Evolutionary conservation across 2,113 vertebrate species (phyloP).

Genomic region (Ophiodon elongatus): DNA sequence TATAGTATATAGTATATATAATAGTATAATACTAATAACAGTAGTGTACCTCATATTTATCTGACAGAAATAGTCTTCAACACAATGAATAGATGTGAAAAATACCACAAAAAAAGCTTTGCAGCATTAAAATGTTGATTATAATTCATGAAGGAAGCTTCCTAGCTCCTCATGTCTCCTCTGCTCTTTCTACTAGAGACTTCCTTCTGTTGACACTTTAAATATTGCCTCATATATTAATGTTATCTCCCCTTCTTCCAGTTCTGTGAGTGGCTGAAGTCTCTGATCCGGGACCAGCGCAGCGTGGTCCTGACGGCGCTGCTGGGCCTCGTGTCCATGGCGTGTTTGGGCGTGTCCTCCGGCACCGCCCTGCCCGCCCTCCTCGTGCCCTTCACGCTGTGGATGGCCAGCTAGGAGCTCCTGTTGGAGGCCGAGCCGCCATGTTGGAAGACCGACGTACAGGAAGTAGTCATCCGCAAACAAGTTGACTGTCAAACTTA

Average conservation of each 20-base stretch:
- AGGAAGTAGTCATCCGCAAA: slow-evolving; percentile 29
- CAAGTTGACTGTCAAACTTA: neutral
- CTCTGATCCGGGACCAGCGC: slow-evolving; percentile 92
- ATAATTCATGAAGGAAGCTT: too few relatives aligned
- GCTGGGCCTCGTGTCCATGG: slow-evolving; percentile 87
- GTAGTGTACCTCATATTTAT: too few relatives aligned
- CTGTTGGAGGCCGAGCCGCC: too few relatives aligned
- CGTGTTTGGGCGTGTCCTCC: slow-evolving; percentile 86
- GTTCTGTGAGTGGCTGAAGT: slow-evolving; percentile 95
- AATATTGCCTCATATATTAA: neutral
- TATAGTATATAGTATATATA: too few relatives aligned
- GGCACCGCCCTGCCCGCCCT: slow-evolving; percentile 87
- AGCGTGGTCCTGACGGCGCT: slow-evolving; percentile 84
- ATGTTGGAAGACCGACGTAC: neutral
- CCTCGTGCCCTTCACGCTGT: slow-evolving; percentile 91
- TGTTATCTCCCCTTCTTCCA: slow-evolving; percentile 57
- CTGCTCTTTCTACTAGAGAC: too few relatives aligned
- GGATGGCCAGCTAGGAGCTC: slow-evolving; percentile 93
- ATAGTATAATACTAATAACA: too few relatives aligned
- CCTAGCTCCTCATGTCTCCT: too few relatives aligned
- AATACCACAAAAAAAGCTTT: too few relatives aligned
- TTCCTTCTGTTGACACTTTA: too few relatives aligned
- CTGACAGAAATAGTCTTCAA: too few relatives aligned
- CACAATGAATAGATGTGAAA: too few relatives aligned
- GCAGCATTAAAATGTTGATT: too few relatives aligned